Percentiles rank a stretch among this genome's conserved stretches.
Evolutionary conservation across 2,797 vertebrate genomes (phyloP).

Genomic region (Galaxias olidus): DNA sequence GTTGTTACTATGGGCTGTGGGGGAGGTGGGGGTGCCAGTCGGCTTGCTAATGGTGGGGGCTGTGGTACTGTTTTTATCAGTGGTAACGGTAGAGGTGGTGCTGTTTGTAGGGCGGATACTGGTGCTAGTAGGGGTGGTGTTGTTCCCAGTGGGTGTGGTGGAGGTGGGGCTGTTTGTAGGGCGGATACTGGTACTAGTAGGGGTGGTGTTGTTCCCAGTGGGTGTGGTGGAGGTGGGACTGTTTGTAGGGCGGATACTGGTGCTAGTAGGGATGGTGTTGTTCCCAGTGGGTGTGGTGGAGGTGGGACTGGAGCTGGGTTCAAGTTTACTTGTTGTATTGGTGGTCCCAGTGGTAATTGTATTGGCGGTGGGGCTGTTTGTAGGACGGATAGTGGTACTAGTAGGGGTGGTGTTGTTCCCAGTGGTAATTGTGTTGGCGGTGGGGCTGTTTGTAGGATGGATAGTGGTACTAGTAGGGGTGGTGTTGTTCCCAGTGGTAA

Average conservation of each 20-base stretch:
- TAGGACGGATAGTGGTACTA: too few species aligned
- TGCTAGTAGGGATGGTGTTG: neutral
- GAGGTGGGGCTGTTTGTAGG: conserved; percentile 2
- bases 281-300: neutral
- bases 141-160: conserved; percentile 15
- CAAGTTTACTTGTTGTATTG: neutral
- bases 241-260: conserved; percentile 5
- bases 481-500: neutral
- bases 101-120: too few species aligned
- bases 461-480: too few species aligned
- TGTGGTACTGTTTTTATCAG: too few species aligned
- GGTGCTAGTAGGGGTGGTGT: too few species aligned
- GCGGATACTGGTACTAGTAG: too few species aligned
- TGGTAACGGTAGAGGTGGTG: too few species aligned
- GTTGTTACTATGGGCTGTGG: too few species aligned
- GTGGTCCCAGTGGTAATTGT: neutral
- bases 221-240: neutral
- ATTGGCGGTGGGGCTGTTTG: neutral
- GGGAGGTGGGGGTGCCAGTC: too few species aligned
- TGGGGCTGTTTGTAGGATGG: neutral
- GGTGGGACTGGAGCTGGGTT: neutral
- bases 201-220: neutral
- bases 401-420: too few species aligned
- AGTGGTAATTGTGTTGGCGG: neutral
- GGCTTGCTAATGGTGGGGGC: too few species aligned